Percentiles rank a stretch among this genome's conserved stretches.
phyloP scores from a whole-genome alignment of 2,888 invertebrate genomes.

The Acleris emargana region DNA sequence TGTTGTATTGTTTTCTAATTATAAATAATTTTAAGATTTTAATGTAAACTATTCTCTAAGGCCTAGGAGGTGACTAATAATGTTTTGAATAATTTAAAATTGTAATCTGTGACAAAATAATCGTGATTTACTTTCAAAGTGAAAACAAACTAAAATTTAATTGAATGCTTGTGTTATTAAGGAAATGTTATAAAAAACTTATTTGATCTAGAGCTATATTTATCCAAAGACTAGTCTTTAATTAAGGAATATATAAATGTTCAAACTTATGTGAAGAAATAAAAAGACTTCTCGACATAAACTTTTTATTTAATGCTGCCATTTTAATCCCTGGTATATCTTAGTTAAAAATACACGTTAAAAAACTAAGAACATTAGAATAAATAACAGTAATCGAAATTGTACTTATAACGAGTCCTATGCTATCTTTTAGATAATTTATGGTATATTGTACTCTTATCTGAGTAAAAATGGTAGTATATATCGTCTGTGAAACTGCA shows the following conservation, averaged over 20 bases:
- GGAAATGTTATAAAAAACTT: neutral
- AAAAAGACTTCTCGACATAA: conserved; percentile 27
- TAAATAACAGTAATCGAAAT: too few species aligned
- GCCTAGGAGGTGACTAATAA: conserved; percentile 65
- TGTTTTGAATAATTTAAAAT: conserved; percentile 7
- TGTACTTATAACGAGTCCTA: too few species aligned
- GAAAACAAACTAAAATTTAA: too few species aligned
- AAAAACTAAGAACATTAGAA: too few species aligned
- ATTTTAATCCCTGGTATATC: neutral
- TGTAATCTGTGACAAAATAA: too few species aligned
- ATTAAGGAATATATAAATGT: conserved; percentile 31
- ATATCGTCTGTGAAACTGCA: too few species aligned
- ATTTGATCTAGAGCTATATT: conserved; percentile 40
- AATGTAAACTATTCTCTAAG: conserved; percentile 41
- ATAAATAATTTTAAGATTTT: conserved; percentile 36
- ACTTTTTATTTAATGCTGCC: neutral
- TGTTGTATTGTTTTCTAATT: conserved; percentile 28
- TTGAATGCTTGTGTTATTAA: too few species aligned
- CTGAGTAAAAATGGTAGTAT: too few species aligned
- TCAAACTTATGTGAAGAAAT: conserved; percentile 34
- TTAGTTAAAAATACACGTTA: too few species aligned
- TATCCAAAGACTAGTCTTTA: conserved; percentile 37
- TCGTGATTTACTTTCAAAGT: too few species aligned
- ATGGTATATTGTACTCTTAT: too few species aligned
- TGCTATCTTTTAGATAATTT: too few species aligned